Conservation (phyloP, 2,888 invertebrate species). For the Hirtodrosophila cameraria region DNA sequence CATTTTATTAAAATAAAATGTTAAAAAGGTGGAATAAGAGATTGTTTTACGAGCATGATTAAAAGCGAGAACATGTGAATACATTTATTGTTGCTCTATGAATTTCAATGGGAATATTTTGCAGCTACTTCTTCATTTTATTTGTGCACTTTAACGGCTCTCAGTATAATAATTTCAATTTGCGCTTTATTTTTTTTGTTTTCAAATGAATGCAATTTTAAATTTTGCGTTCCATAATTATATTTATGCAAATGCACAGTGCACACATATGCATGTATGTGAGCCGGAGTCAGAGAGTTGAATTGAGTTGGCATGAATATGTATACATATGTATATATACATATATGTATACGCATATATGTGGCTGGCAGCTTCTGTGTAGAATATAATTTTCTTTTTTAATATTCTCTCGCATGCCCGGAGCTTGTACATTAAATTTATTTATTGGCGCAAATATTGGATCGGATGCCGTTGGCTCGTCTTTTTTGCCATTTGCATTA, state of each 20-base stretch:
- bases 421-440: conserved; percentile 81
- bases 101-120: conserved; percentile 17
- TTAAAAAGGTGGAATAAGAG: too few species aligned
- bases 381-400: conserved; percentile 81
- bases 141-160: conserved; percentile 41
- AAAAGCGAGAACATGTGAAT: not conserved
- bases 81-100: conserved; percentile 4
- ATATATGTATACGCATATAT: conserved; percentile 9
- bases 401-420: conserved; percentile 78
- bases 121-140: conserved; percentile 9
- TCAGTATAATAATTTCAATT: conserved; percentile 64
- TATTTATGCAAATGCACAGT: conserved; percentile 76
- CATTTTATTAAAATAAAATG: too few species aligned
- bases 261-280: conserved; percentile 27
- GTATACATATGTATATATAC: conserved; percentile 2
- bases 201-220: conserved; percentile 63
- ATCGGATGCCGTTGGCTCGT: conserved; percentile 71
- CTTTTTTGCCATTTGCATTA: conserved; percentile 66
- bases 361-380: conserved; percentile 55
- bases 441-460: conserved; percentile 82
- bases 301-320: conserved; percentile 48
- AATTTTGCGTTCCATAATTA: conserved; percentile 75
- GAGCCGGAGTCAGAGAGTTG: conserved; percentile 17
- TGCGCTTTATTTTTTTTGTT: conserved; percentile 57
- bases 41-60: not conserved